Percentiles rank a stretch among this genome's conserved stretches.
phyloP scores from a whole-genome alignment of 2,888 invertebrate species.

The Caenorhabditis angaria region DNA sequence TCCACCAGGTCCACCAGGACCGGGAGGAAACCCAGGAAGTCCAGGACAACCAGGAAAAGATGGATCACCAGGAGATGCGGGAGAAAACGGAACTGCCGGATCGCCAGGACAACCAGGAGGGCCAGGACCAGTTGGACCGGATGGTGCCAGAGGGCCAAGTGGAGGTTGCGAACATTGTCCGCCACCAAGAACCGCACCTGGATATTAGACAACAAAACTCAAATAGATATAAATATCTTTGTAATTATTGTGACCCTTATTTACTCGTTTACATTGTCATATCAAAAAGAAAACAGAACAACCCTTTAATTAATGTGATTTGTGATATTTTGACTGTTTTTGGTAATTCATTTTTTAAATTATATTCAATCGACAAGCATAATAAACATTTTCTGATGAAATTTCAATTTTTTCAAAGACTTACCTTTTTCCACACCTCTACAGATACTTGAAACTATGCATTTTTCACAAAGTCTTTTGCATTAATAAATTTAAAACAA shows the following conservation, averaged over 20 bases:
- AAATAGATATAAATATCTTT: neutral
- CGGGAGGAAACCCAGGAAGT: constrained; percentile 39
- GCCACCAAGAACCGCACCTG: constrained; percentile 53
- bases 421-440: too few relatives aligned
- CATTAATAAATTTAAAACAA: too few relatives aligned
- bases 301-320: neutral
- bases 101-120: constrained; percentile 42
- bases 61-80: constrained; percentile 46
- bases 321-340: neutral
- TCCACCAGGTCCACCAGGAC: constrained; percentile 43
- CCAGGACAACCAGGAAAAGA: constrained; percentile 49
- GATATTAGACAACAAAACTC: constrained; percentile 33
- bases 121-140: constrained; percentile 43
- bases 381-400: too few relatives aligned
- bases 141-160: constrained; percentile 44
- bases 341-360: neutral
- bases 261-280: constrained; percentile 2
- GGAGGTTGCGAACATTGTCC: constrained; percentile 55
- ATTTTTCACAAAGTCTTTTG: too few relatives aligned
- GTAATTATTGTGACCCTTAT: neutral
- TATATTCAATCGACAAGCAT: neutral
- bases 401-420: too few relatives aligned
- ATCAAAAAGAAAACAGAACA: too few relatives aligned
- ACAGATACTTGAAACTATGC: too few relatives aligned
- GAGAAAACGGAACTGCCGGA: constrained; percentile 47